phyloP scores from a whole-genome alignment of 1,140 invertebrate genomes.

The Magallana angulata region DNA sequence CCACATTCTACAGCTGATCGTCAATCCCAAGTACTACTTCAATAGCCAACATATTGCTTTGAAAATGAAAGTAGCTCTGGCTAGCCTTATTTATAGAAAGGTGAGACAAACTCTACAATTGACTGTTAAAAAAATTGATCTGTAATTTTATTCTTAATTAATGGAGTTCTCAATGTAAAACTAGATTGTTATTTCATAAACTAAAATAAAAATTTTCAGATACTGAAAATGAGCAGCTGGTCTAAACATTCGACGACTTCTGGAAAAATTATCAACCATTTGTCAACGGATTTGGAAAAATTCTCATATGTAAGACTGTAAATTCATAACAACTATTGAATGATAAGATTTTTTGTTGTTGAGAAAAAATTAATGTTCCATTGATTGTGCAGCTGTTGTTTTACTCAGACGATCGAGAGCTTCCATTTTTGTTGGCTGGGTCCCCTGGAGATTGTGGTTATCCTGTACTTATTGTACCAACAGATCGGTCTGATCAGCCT shows the following conservation, averaged over 20 bases:
- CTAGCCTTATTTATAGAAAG: constrained; percentile 51
- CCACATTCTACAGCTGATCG: constrained; percentile 37
- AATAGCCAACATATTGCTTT: constrained; percentile 38
- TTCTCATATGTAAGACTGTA: constrained; percentile 75
- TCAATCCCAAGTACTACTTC: constrained; percentile 45
- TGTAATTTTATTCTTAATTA: no score
- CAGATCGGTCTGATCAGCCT: constrained; percentile 51
- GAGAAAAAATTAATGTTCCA: not conserved
- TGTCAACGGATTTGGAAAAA: constrained; percentile 88
- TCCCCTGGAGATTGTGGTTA: constrained; percentile 50
- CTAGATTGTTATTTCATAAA: no score
- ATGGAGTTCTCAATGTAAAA: no score
- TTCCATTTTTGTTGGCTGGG: constrained; percentile 58
- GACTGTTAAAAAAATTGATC: no score
- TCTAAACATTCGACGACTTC: constrained; percentile 87
- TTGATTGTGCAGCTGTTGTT: not conserved
- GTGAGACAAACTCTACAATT: not conserved
- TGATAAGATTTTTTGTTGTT: not conserved
- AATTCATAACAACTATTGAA: no score
- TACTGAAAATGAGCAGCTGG: constrained; percentile 78
- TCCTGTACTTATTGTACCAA: constrained; percentile 54
- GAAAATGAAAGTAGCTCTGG: constrained; percentile 56
- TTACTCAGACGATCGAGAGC: constrained; percentile 79
- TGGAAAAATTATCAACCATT: constrained; percentile 93
- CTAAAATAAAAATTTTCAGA: constrained; percentile 43